Percentiles rank a stretch among this genome's conserved stretches.
These are phyloP conservation scores for Amblyraja radiata DNA, from an alignment of 2,797 vertebrate species.

Conservation along the genomic window DNA sequence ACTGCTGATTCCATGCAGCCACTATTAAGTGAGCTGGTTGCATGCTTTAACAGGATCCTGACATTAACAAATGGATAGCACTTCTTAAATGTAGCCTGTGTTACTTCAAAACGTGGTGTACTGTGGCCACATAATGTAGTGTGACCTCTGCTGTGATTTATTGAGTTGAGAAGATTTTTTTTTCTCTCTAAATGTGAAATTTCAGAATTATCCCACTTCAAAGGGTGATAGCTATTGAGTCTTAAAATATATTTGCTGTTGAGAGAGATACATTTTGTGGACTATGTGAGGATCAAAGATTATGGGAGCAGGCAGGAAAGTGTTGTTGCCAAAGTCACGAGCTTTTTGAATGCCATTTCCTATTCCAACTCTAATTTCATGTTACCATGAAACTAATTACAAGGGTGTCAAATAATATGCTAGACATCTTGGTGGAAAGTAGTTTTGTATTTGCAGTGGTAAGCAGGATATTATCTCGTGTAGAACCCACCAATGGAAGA, in stretches of 20 bases:
- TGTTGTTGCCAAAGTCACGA: too few relatives aligned
- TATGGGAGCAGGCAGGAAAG: too few relatives aligned
- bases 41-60: neutral
- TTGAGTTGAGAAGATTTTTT: neutral
- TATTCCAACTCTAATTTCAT: too few relatives aligned
- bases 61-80: neutral
- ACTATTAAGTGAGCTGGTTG: neutral
- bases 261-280: too few relatives aligned
- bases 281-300: too few relatives aligned
- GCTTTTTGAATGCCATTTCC: neutral
- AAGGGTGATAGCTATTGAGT: too few relatives aligned
- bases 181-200: too few relatives aligned
- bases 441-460: neutral
- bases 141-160: neutral
- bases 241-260: too few relatives aligned
- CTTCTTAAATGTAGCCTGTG: neutral
- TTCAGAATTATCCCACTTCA: too few relatives aligned
- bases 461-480: too few relatives aligned
- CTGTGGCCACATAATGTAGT: neutral
- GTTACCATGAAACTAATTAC: neutral
- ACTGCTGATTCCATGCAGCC: neutral
- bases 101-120: neutral
- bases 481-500: too few relatives aligned
- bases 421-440: neutral
- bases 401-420: neutral